Conservation (phyloP, 1,140 invertebrate species). For the Drosophila littoralis region DNA sequence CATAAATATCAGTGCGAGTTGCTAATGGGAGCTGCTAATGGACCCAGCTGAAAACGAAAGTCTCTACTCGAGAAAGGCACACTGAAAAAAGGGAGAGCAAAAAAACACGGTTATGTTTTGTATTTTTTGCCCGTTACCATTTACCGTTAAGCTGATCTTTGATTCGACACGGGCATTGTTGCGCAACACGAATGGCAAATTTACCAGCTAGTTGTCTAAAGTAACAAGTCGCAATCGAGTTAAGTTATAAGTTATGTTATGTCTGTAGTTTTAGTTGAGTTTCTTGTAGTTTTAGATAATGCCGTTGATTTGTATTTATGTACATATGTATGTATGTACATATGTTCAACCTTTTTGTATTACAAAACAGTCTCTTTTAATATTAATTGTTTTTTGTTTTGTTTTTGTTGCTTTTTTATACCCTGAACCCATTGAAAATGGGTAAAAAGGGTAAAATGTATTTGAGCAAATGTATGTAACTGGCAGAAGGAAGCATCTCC, state of each 20-base stretch:
- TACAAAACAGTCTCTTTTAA: background rate
- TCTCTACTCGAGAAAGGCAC: background rate
- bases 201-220: conserved; percentile 12
- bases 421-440: too few relatives aligned
- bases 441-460: too few relatives aligned
- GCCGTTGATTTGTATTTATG: too few relatives aligned
- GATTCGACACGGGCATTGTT: conserved; percentile 5
- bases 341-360: background rate
- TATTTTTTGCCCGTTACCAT: conserved; percentile 5
- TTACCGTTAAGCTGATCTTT: conserved; percentile 10
- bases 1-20: conserved; percentile 5
- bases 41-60: conserved; percentile 44
- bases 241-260: background rate
- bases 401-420: background rate
- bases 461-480: too few relatives aligned
- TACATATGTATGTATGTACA: too few relatives aligned
- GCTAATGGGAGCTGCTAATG: conserved; percentile 35
- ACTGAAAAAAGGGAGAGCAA: conserved; percentile 7
- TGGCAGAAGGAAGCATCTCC: too few relatives aligned
- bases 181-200: conserved; percentile 14
- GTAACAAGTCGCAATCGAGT: background rate
- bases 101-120: background rate
- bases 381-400: background rate
- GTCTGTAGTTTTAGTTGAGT: conserved; percentile 12
- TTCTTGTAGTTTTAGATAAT: background rate